phyloP scores from a whole-genome alignment of 2,888 invertebrate genomes.

The Rotaria sp. region DNA sequence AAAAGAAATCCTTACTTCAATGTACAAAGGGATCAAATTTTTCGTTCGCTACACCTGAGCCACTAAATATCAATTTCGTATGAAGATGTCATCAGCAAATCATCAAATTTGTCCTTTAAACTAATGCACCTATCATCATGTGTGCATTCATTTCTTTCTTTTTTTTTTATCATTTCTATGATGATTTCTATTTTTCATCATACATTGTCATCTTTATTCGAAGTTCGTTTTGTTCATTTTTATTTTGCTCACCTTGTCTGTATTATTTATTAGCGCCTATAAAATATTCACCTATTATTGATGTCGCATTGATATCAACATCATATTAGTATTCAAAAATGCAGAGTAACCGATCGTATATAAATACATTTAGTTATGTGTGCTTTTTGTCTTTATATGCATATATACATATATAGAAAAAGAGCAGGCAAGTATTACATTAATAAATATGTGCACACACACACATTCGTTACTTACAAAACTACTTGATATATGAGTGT shows the following conservation, averaged over 20 bases:
- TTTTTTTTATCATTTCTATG: not conserved
- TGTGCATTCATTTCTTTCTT: not conserved
- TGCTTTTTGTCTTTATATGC: not conserved
- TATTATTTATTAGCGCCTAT: not conserved
- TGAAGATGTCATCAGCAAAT: not conserved
- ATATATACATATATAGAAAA: not conserved
- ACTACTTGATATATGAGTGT: not conserved
- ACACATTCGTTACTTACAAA: not conserved
- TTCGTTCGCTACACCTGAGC: not conserved
- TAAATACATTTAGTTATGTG: not conserved
- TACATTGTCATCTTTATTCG: not conserved
- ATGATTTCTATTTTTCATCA: not conserved
- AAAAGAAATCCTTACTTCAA: not conserved
- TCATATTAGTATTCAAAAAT: not conserved
- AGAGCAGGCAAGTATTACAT: not conserved
- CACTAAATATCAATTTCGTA: not conserved
- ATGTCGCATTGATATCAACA: not conserved
- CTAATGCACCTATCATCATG: not conserved
- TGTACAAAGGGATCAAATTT: constrained; percentile 5
- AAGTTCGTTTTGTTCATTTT: not conserved
- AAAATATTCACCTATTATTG: not conserved
- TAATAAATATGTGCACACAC: constrained; percentile 1
- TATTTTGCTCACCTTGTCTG: not conserved
- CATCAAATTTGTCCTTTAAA: not conserved
- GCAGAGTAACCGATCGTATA: not conserved